These are phyloP conservation scores for Geococcyx californianus DNA, from an alignment of 2,113 vertebrate species.

Conservation along the genomic window DNA sequence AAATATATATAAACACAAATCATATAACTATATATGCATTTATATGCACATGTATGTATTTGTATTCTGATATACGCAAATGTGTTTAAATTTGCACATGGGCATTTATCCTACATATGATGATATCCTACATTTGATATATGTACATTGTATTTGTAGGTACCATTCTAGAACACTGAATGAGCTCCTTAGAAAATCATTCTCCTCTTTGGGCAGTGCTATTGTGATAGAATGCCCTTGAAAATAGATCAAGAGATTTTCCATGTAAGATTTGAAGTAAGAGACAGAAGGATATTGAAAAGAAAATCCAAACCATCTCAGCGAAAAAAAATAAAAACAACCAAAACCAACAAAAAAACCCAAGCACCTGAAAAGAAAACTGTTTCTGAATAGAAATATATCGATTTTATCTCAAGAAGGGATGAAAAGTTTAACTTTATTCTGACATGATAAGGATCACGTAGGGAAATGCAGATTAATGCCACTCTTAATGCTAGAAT, in stretches of 20 bases:
- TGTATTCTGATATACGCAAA: not conserved
- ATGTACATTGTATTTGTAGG: not conserved
- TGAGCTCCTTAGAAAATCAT: not conserved
- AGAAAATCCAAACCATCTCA: not conserved
- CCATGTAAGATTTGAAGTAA: not conserved
- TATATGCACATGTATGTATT: too few species aligned
- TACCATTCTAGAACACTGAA: not conserved
- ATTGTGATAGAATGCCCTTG: not conserved
- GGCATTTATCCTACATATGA: not conserved
- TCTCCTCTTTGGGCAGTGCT: not conserved
- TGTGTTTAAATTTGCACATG: not conserved
- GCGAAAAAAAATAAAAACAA: not conserved
- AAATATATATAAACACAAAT: not conserved
- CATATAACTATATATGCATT: not conserved
- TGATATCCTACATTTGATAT: not conserved
- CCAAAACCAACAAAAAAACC: not conserved
- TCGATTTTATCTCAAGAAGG: not conserved
- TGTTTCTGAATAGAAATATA: not conserved
- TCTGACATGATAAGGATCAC: not conserved
- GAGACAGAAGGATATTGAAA: not conserved
- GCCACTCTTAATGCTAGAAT: not conserved
- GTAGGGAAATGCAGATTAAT: not conserved
- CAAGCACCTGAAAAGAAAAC: not conserved
- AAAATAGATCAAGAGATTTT: constrained; percentile 25
- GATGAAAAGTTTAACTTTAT: not conserved